A percentile compares a stretch with the other conserved stretches of the same genome.
Evolutionary conservation across 2,797 vertebrate genomes (phyloP).

Genomic region (Lateolabrax maculatus): DNA sequence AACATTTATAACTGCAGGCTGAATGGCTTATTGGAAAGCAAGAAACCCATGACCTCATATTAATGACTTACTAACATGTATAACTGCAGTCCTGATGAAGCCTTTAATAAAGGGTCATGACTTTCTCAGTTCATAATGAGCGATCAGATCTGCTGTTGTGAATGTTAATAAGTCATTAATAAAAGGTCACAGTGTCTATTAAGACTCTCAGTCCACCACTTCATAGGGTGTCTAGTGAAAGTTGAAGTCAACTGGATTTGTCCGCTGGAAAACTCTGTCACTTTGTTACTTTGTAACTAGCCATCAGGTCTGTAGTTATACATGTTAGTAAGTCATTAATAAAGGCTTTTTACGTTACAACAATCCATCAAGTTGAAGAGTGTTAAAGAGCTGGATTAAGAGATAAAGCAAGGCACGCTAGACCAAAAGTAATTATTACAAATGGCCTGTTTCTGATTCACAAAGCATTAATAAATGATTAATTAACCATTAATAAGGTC

Average conservation of each 20-base stretch:
- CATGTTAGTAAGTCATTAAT: slow-evolving; percentile 2
- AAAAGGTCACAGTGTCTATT: slow-evolving; percentile 58
- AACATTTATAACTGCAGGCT: slow-evolving; percentile 47
- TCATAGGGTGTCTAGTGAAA: slow-evolving; percentile 5
- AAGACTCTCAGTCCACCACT: slow-evolving; percentile 8
- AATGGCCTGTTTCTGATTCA: slow-evolving; percentile 25
- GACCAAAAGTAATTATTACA: slow-evolving; percentile 14
- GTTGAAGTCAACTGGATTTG: background rate
- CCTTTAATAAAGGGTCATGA: slow-evolving; percentile 46
- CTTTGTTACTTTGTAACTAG: background rate
- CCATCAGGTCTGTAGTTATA: background rate
- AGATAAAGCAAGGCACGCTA: background rate
- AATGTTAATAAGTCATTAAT: slow-evolving; percentile 64
- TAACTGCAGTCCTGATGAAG: slow-evolving; percentile 46
- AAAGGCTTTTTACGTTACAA: slow-evolving; percentile 4
- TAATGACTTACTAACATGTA: slow-evolving; percentile 59
- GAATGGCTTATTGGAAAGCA: slow-evolving; percentile 51
- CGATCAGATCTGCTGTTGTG: slow-evolving; percentile 33
- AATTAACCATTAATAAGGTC: slow-evolving; percentile 20
- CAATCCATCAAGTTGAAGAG: slow-evolving; percentile 23
- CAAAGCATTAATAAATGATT: slow-evolving; percentile 32
- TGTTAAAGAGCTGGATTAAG: background rate
- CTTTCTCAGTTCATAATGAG: slow-evolving; percentile 45
- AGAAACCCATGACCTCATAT: slow-evolving; percentile 53
- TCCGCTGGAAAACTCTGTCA: slow-evolving; percentile 1